phyloP scores from a whole-genome alignment of 1,140 invertebrate genomes.

The Macrobrachium rosenbergii region DNA sequence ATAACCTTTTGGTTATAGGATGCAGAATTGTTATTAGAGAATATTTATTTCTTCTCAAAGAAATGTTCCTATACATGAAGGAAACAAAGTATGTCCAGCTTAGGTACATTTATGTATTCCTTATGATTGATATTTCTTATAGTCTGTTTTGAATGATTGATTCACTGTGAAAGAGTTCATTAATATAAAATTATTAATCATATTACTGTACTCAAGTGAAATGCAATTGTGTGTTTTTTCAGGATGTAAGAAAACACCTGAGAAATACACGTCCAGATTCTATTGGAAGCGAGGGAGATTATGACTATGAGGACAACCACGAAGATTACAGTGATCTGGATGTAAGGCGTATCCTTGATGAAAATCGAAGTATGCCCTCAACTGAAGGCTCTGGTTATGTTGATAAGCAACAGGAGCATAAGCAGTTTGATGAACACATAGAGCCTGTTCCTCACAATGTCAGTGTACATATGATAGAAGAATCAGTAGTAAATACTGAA shows the following conservation, averaged over 20 bases:
- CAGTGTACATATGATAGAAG: conserved; percentile 44
- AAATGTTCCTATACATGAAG: no score
- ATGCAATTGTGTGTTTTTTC: background rate
- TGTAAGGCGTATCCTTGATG: conserved; percentile 19
- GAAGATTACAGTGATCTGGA: conserved; percentile 1
- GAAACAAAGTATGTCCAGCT: no score
- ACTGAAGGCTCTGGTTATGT: conserved; percentile 63
- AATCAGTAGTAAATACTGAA: conserved; percentile 23
- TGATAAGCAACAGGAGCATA: conserved; percentile 66
- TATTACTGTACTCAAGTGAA: background rate
- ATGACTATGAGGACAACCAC: background rate
- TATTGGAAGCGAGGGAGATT: background rate
- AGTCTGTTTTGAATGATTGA: no score
- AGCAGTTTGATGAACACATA: conserved; percentile 43
- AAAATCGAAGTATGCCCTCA: background rate
- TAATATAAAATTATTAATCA: no score
- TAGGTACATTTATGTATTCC: no score
- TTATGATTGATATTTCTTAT: no score
- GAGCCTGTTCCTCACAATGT: background rate
- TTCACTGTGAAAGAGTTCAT: no score
- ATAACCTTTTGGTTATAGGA: no score
- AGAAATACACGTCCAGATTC: conserved; percentile 4
- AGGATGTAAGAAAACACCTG: conserved; percentile 35
- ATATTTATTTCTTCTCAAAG: no score
- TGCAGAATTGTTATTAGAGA: no score